Conservation (phyloP, 1,140 invertebrate genomes). For the Hylaeus anthracinus region DNA sequence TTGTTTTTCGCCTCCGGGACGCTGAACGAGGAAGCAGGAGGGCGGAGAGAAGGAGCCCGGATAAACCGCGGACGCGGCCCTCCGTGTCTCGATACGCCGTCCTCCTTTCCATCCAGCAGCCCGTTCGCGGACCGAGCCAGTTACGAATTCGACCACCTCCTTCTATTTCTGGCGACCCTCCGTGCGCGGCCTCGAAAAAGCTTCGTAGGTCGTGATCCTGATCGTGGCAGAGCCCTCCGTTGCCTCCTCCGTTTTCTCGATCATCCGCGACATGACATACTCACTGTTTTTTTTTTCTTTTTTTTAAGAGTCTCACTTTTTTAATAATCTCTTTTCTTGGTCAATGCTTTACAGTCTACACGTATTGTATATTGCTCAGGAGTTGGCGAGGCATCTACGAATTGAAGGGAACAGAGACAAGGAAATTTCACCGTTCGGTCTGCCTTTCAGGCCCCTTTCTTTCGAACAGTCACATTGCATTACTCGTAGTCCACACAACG, state of each 20-base stretch:
- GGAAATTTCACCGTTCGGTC: too few relatives aligned
- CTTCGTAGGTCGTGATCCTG: slow-evolving; percentile 53
- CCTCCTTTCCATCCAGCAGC: slow-evolving; percentile 18
- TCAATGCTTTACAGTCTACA: too few relatives aligned
- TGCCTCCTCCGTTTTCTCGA: neutral
- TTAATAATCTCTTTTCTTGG: too few relatives aligned
- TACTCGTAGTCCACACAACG: too few relatives aligned
- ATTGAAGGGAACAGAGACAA: too few relatives aligned
- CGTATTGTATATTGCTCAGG: too few relatives aligned
- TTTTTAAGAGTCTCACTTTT: too few relatives aligned
- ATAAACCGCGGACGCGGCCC: slow-evolving; percentile 61
- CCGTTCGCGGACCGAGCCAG: slow-evolving; percentile 14
- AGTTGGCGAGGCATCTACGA: too few relatives aligned
- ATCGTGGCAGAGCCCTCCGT: slow-evolving; percentile 14
- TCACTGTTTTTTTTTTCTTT: too few relatives aligned
- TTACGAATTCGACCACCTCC: slow-evolving; percentile 61
- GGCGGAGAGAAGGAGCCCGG: slow-evolving; percentile 46
- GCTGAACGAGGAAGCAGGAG: slow-evolving; percentile 46
- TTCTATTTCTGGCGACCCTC: slow-evolving; percentile 56
- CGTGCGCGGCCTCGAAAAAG: slow-evolving; percentile 35
- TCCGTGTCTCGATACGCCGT: slow-evolving; percentile 1
- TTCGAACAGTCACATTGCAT: too few relatives aligned
- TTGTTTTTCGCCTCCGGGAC: slow-evolving; percentile 77
- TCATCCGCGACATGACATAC: too few relatives aligned
- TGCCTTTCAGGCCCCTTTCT: too few relatives aligned